Conservation (phyloP, 2,797 vertebrate genomes). For the Nannoperca obscura region DNA sequence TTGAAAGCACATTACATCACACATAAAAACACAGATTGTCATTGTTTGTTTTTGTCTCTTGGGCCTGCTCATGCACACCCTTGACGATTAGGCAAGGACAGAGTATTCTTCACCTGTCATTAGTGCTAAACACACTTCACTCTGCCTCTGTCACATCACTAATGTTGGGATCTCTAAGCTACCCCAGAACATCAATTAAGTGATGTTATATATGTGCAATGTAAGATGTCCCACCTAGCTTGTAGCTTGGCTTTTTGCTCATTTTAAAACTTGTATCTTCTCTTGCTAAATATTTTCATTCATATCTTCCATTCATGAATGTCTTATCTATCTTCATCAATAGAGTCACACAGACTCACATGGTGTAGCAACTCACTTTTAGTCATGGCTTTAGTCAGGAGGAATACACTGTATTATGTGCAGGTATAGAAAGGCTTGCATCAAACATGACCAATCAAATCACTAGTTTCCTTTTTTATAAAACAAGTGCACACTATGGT, state of each 20-base stretch:
- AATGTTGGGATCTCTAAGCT: neutral
- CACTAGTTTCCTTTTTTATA: neutral
- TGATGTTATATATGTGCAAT: neutral
- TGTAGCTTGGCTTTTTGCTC: neutral
- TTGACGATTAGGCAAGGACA: neutral
- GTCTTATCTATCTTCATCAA: constrained; percentile 1
- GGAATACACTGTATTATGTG: constrained; percentile 7
- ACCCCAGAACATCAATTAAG: neutral
- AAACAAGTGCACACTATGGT: neutral
- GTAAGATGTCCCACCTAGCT: neutral
- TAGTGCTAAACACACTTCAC: neutral
- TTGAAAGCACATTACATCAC: neutral
- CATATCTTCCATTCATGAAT: neutral
- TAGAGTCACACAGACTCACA: neutral
- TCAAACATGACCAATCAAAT: constrained; percentile 16
- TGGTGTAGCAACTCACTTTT: neutral
- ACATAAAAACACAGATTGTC: constrained; percentile 12
- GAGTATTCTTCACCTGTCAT: neutral
- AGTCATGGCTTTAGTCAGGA: constrained; percentile 3
- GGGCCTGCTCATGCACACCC: neutral
- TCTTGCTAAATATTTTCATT: neutral
- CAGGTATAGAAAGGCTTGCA: neutral
- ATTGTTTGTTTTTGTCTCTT: neutral
- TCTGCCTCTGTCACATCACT: constrained; percentile 8
- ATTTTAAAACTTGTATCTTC: neutral